Percentiles rank a stretch among this genome's conserved stretches.
phyloP scores from a whole-genome alignment of 1,140 invertebrate species.

The Drosophila subpulchrella region DNA sequence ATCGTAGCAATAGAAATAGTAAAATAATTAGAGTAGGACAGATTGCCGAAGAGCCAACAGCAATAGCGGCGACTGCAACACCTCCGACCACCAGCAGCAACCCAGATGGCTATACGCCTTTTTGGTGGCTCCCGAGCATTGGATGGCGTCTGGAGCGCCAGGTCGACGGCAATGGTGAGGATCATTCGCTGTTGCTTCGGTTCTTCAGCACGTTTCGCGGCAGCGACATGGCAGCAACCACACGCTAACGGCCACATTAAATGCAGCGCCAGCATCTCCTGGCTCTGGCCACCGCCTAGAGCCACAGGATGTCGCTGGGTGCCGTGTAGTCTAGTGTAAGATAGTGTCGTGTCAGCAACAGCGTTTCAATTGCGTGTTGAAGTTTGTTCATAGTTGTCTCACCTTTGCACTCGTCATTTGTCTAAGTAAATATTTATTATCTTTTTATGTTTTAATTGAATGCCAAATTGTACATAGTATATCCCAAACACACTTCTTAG shows the following conservation, averaged over 20 bases:
- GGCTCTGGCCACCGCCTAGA: constrained; percentile 16
- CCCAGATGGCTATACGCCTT: constrained; percentile 53
- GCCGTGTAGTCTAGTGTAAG: constrained; percentile 19
- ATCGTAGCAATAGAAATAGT: constrained; percentile 79
- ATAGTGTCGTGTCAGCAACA: constrained; percentile 36
- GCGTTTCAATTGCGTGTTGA: constrained; percentile 65
- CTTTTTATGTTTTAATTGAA: constrained; percentile 20
- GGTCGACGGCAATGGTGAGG: constrained; percentile 49
- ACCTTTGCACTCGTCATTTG: constrained; percentile 7
- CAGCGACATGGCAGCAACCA: constrained; percentile 20
- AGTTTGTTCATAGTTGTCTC: constrained; percentile 48
- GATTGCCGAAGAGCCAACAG: constrained; percentile 19
- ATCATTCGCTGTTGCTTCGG: constrained; percentile 68
- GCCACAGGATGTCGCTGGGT: constrained; percentile 9
- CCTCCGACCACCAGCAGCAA: constrained; percentile 17
- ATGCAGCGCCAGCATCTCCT: constrained; percentile 27
- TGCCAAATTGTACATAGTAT: constrained; percentile 55
- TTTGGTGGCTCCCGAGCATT: constrained; percentile 74
- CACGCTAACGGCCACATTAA: constrained; percentile 8
- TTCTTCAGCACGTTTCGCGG: constrained; percentile 66
- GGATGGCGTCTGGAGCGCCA: constrained; percentile 71
- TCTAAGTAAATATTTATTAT: constrained; percentile 23
- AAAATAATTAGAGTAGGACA: constrained; percentile 72
- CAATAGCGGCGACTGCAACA: constrained; percentile 22
- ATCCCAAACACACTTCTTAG: background rate